Conservation (phyloP, 2,888 invertebrate species). For the Sesia bembeciformis region DNA sequence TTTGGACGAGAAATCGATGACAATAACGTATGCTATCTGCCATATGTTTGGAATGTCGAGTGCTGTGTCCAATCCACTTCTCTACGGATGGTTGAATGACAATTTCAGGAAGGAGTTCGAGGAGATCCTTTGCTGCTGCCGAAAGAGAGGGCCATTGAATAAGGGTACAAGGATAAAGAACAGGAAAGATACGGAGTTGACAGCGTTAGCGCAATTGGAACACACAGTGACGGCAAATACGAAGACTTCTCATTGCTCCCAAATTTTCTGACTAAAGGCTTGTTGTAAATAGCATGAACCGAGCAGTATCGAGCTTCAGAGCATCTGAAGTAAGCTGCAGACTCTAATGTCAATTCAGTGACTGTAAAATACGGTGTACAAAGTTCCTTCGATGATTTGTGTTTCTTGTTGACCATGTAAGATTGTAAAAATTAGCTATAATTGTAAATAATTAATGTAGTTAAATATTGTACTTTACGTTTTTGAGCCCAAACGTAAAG, state of each 20-base stretch:
- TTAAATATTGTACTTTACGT: slow-evolving; percentile 40
- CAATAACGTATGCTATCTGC: slow-evolving; percentile 76
- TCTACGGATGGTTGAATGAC: slow-evolving; percentile 95
- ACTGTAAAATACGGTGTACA: slow-evolving; percentile 25
- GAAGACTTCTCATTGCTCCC: slow-evolving; percentile 70
- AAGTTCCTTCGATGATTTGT: slow-evolving; percentile 38
- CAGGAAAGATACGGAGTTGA: slow-evolving; percentile 58
- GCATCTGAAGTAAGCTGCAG: slow-evolving; percentile 31
- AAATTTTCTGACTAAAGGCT: slow-evolving; percentile 70
- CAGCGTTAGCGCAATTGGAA: slow-evolving; percentile 58
- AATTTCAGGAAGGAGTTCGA: slow-evolving; percentile 93
- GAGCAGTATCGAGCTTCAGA: slow-evolving; percentile 49
- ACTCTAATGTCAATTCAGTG: not conserved
- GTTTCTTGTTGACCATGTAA: slow-evolving; percentile 14
- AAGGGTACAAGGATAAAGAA: slow-evolving; percentile 49
- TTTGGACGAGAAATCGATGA: slow-evolving; percentile 66
- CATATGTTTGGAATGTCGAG: slow-evolving; percentile 85
- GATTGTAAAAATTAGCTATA: slow-evolving; percentile 12
- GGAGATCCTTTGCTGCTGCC: slow-evolving; percentile 80
- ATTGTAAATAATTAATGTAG: slow-evolving; percentile 12
- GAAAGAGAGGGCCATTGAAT: slow-evolving; percentile 39
- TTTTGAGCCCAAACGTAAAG: slow-evolving; percentile 67
- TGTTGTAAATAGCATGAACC: slow-evolving; percentile 65
- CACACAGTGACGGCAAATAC: slow-evolving; percentile 59
- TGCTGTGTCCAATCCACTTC: slow-evolving; percentile 91